Evolutionary conservation across 2,888 invertebrate genomes (phyloP).

Genomic region (Cinara cedri): DNA sequence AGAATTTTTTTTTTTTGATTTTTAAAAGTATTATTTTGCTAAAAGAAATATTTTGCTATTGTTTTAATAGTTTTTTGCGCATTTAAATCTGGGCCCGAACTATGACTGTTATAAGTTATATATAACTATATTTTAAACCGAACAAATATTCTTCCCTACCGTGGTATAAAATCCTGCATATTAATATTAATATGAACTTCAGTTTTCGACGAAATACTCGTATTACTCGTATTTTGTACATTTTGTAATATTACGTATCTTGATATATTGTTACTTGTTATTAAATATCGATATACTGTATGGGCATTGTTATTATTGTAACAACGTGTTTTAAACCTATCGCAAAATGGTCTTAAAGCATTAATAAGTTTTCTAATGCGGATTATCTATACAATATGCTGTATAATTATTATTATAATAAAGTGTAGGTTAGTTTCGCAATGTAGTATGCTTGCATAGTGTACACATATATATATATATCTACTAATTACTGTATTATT

Average conservation of each 20-base stretch:
- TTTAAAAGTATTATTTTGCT: too few relatives aligned
- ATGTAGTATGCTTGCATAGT: neutral
- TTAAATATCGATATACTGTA: slow-evolving; percentile 9
- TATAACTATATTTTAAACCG: too few relatives aligned
- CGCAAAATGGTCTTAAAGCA: neutral
- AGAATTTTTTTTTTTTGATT: too few relatives aligned
- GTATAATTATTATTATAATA: neutral
- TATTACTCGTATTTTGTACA: too few relatives aligned
- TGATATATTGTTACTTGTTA: neutral
- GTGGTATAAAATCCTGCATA: too few relatives aligned
- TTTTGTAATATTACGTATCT: neutral
- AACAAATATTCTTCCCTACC: too few relatives aligned
- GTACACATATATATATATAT: neutral
- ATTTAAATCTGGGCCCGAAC: too few relatives aligned
- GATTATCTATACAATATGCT: neutral
- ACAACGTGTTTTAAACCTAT: slow-evolving; percentile 2
- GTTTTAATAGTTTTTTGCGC: too few relatives aligned
- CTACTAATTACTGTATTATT: too few relatives aligned
- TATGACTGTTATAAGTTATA: too few relatives aligned
- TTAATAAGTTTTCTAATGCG: slow-evolving; percentile 1
- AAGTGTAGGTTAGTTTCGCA: neutral
- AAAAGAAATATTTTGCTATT: too few relatives aligned
- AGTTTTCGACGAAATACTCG: neutral
- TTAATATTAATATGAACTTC: neutral
- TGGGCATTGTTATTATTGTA: neutral